phyloP scores from a whole-genome alignment of 2,113 vertebrate species.

The Etia nguti region DNA sequence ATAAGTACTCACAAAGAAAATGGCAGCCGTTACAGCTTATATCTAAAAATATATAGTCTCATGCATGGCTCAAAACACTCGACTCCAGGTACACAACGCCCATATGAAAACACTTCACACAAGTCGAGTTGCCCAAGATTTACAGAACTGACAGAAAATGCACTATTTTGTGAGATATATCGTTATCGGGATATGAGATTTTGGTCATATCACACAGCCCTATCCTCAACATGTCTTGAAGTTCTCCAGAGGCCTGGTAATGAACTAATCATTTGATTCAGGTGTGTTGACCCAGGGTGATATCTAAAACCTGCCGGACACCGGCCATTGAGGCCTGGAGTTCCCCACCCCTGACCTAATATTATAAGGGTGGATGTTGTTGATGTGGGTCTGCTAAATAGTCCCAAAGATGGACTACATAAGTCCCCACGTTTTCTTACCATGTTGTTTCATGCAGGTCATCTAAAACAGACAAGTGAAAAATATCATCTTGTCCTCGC shows the following conservation, averaged over 20 bases:
- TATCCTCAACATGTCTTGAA: background rate
- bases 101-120: too few species aligned
- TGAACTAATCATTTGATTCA: background rate
- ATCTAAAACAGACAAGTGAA: background rate
- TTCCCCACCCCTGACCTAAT: background rate
- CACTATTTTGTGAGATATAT: too few species aligned
- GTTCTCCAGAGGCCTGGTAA: background rate
- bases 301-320: background rate
- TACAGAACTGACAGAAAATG: too few species aligned
- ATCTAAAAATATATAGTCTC: background rate
- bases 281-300: background rate
- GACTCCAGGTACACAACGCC: background rate
- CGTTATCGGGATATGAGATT: too few species aligned
- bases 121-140: background rate
- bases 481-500: background rate
- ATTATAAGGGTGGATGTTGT: background rate
- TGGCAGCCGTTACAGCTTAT: background rate
- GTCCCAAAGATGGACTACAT: background rate
- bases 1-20: background rate
- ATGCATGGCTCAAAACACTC: background rate
- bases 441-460: background rate
- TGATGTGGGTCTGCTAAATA: background rate
- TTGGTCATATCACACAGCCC: too few species aligned
- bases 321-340: background rate
- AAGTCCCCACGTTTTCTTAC: background rate